Conservation (phyloP, 1,140 invertebrate species). For the Camponotus vicinus region DNA sequence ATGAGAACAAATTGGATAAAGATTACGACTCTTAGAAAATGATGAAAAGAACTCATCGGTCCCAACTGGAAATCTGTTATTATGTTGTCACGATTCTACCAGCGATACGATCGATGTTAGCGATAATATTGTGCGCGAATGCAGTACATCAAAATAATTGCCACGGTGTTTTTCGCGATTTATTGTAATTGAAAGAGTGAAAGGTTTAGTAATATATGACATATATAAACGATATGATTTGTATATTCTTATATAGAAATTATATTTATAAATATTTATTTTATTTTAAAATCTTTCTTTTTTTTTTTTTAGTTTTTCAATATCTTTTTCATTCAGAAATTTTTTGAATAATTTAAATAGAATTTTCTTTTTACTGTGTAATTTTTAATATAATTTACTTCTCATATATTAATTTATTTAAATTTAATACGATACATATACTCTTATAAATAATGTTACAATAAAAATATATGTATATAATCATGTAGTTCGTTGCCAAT, state of each 20-base stretch:
- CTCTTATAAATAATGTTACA: too few relatives aligned
- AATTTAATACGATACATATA: too few relatives aligned
- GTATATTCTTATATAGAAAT: not conserved
- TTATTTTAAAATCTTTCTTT: not conserved
- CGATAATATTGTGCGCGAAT: slow-evolving; percentile 40
- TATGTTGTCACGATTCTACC: slow-evolving; percentile 54
- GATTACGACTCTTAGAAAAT: slow-evolving; percentile 28
- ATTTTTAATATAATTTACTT: not conserved
- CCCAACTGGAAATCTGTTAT: slow-evolving; percentile 53
- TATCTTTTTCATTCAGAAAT: not conserved
- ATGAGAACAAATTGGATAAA: slow-evolving; percentile 50
- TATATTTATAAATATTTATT: not conserved
- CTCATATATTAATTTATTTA: too few relatives aligned
- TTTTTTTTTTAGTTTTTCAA: not conserved
- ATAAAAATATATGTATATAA: too few relatives aligned
- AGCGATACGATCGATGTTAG: slow-evolving; percentile 26
- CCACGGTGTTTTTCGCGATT: slow-evolving; percentile 4
- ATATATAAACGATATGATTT: not conserved
- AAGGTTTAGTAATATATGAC: not conserved
- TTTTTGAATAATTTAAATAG: not conserved
- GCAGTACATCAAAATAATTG: slow-evolving; percentile 25
- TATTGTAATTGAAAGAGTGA: not conserved
- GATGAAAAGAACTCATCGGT: slow-evolving; percentile 18
- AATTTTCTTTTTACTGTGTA: not conserved
- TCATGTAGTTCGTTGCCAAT: not conserved